Evolutionary conservation across 2,888 invertebrate species (phyloP), one percentile per base, ranked within the genome.

Genomic region (Drosophila multiciliata): DNA sequence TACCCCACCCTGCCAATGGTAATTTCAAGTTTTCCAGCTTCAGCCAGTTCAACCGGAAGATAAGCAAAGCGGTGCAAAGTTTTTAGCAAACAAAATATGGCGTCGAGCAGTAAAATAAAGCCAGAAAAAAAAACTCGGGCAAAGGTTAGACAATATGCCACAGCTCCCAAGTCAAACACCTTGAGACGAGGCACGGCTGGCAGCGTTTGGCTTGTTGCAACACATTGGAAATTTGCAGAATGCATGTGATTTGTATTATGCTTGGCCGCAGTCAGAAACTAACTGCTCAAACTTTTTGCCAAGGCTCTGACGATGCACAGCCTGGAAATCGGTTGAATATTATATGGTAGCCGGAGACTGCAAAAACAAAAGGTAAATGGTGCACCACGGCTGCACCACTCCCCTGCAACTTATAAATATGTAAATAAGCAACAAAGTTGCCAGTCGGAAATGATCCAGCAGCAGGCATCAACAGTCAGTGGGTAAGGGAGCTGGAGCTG

Each of bases 351-450:
- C 54, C 48, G 66, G 55, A 75, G 6, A 81, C 54, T 63, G 54
- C 20, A 68, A 64, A 75, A 83, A 79, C 83, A 83, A 75, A 76
- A 82, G 75, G 70, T 78, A 60, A 65, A 79, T 60, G 67, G 64
- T 49, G 50, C 53, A 59, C 23, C 23, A 45, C 15, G 12, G 8
- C 4, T 3, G 9, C 53, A 54, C 26, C 26, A 38, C 40, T 29
- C 8, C 12, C 55, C 40, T 71, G 61, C 63, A 75, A 80, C 75
- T 80, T 87, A 87, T 89, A 89, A 85, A 89, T 85, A 85, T 85
- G 85, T 82, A 87, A 85, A 85, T 85, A 89, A 80, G 87, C 73
- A 89, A 73, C 81, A 85, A 84, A 89, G 81, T 76, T 81, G 70
- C 73, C 69, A 64, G 72, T 75, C 61, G 76, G 63, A 79, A 66